Evolutionary conservation across 2,113 vertebrate genomes (phyloP), one percentile per base, ranked within the genome.

Genomic region (Prionailurus viverrinus): DNA sequence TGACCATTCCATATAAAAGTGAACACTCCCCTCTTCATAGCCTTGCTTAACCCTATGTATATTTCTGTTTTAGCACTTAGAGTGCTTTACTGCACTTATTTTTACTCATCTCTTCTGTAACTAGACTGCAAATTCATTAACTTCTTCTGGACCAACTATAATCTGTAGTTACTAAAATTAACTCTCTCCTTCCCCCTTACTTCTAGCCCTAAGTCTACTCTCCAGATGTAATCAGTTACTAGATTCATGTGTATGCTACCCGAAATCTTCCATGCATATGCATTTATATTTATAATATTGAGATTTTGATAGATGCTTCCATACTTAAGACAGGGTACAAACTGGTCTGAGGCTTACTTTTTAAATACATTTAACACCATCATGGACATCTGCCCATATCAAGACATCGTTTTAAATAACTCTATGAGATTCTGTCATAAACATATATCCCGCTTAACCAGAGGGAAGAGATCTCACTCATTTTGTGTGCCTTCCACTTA

Each of bases 1-100:
- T 92, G 45, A 91, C 53, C 36, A 86, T 91, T 91, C 23, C 16
- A 27, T 63, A 31, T 73, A 83, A 94, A 95, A 73, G 15, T 15
- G 14, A 68, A 74, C 19, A 18, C 13, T 39, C 19, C 19, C 31
- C 79, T 79, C 21, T 84, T 79, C 73, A 63, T 7, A 65, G 33
- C 12, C 3, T 95, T 41, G 9, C 51, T 71, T 71, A 65, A 69
- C 16, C 8, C 2, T 48, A 45, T 27, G 19, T 0, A 29, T 78
- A 78, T 83, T 96, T 94, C 12, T 48, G 45, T 63, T 94, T 45
- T 66, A 80, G 45, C 12, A 41, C 10, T 53, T 68, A 53, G 36
- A 91, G 73, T 41, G 27, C 12, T 63, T 91, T 95, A 58, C 51
- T 87, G 63, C 33, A 74, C 3, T 81, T 82, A 69, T 86, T 86